phyloP scores from a whole-genome alignment of 2,888 invertebrate species.

The Drosophila algonquin region DNA sequence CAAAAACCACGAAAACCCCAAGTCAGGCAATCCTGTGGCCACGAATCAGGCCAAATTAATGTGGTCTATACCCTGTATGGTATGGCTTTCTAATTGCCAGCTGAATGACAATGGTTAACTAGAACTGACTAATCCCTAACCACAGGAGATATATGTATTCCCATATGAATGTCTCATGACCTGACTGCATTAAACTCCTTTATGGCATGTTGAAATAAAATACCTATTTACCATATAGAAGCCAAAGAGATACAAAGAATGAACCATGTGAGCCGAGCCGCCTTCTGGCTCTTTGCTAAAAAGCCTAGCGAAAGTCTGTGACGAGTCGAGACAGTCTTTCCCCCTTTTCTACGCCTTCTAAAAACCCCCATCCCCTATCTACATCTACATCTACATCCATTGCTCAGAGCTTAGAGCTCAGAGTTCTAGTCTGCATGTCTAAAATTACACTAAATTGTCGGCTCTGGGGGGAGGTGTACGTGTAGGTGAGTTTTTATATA shows the following conservation, averaged over 20 bases:
- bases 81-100: slow-evolving; percentile 37
- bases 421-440: slow-evolving; percentile 47
- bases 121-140: slow-evolving; percentile 28
- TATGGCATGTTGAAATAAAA: slow-evolving; percentile 53
- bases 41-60: slow-evolving; percentile 16
- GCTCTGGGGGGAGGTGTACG: not conserved
- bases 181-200: slow-evolving; percentile 47
- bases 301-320: slow-evolving; percentile 55
- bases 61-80: not conserved
- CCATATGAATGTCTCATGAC: slow-evolving; percentile 33
- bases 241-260: slow-evolving; percentile 22
- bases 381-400: too few species aligned
- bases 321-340: slow-evolving; percentile 25
- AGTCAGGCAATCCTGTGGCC: slow-evolving; percentile 19
- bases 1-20: slow-evolving; percentile 9
- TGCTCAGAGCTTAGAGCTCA: not conserved
- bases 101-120: slow-evolving; percentile 42
- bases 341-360: slow-evolving; percentile 5
- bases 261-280: slow-evolving; percentile 55
- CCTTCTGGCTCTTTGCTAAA: slow-evolving; percentile 53
- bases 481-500: slow-evolving; percentile 1
- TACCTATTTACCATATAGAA: slow-evolving; percentile 49
- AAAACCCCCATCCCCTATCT: not conserved
- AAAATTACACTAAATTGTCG: slow-evolving; percentile 57
- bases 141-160: slow-evolving; percentile 9